A percentile compares a stretch with the other conserved stretches of the same genome.
These are phyloP conservation scores for Microtus oregoni DNA, from an alignment of 2,113 vertebrate species.

Conservation along the genomic window DNA sequence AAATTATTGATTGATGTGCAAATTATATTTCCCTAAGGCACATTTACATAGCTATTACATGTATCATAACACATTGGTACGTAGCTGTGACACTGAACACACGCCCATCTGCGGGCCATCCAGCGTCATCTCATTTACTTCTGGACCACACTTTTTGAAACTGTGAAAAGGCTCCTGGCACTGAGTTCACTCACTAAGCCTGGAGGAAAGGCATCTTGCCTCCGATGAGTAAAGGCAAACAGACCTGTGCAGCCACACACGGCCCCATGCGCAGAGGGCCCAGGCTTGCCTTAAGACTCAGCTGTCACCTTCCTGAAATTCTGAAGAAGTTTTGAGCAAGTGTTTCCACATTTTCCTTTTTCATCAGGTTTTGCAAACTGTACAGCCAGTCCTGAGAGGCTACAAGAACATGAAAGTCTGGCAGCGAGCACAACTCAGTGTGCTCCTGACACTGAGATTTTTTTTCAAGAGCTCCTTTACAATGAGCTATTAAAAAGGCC, in stretches of 20 bases:
- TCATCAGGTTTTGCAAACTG: neutral
- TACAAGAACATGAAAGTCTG: neutral
- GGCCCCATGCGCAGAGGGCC: neutral
- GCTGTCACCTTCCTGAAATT: constrained; percentile 6
- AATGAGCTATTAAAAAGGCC: neutral
- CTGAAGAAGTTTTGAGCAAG: constrained; percentile 29
- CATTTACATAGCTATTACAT: constrained; percentile 62
- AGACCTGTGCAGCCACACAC: neutral
- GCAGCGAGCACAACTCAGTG: neutral
- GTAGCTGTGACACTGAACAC: constrained; percentile 45
- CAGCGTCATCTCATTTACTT: neutral
- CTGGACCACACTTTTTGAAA: neutral
- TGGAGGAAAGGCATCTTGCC: neutral
- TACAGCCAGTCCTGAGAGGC: neutral
- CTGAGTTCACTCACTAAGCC: neutral
- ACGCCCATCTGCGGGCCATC: constrained; percentile 15
- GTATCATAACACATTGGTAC: constrained; percentile 52
- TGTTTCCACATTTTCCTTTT: constrained; percentile 18
- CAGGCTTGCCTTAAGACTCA: neutral
- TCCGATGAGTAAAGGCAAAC: neutral
- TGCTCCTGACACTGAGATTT: neutral
- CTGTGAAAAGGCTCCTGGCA: neutral
- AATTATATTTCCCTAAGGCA: constrained; percentile 55
- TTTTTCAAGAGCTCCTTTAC: neutral
- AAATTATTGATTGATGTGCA: constrained; percentile 70